Base-by-base conservation (phyloP, 1,140 invertebrate genomes). In the Brachionus asplanchnoidis region DNA sequence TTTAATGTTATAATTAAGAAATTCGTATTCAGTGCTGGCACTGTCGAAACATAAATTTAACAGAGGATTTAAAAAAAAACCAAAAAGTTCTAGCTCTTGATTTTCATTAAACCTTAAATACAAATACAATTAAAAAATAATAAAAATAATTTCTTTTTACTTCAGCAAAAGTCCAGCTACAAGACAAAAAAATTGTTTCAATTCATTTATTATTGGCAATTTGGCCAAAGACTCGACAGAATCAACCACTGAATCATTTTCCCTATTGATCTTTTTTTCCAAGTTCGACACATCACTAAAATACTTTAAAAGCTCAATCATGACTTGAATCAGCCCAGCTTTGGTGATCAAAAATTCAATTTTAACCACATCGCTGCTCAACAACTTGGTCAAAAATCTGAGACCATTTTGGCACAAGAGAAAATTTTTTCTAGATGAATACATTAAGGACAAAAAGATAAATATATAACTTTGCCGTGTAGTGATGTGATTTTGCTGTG, bases 301-400 rank as follows among this genome's bases (percentile, higher is more conserved):
- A 44, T 36, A 82, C 36, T 82, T 65, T 12, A 82, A 20, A 7
- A 82, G 44, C 26, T 82, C 60, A 17, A 82, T 60, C 36, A 82
- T 36, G 17, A 82, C 53, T 82, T 82, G 79, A 23, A 82, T 14
- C 17, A 82, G 23, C 36, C 79, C 79, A 82, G 79, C 79, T 65
- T 36, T 28, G 36, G 11, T 26, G 12, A 82, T 20, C 53, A 82
- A 44, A 46, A 65, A 82, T 26, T 82, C 79, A 12, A 82, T 20
- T 82, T 26, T 42, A 0, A 82, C 14, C 6, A 82, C 17, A 32
- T 82, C 53, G 20, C 12, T 26, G 6, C n/a, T 68, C 4, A 82
- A 0, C n/a, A 82, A 68, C 1, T 65, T 8, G 20, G 36, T 12
- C n/a, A 82, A 23, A 60, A 82, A 82, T 17, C n/a, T 42, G 1